phyloP scores from a whole-genome alignment of 2,797 vertebrate genomes.

The Psittacula derbiana region DNA sequence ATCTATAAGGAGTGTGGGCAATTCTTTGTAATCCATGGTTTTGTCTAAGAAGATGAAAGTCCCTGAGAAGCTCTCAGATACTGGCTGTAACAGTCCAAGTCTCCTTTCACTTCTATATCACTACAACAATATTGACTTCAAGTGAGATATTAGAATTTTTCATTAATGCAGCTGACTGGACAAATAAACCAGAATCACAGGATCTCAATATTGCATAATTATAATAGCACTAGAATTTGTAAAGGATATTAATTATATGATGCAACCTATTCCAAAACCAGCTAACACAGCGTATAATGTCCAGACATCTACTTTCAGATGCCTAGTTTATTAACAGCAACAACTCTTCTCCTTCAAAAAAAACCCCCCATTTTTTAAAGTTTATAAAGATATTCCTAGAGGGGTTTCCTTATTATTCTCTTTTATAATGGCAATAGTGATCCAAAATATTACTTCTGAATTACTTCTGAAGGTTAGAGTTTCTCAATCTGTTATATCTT shows the following conservation, averaged over 20 bases:
- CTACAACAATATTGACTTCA: not conserved
- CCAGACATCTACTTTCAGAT: not conserved
- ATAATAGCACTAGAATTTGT: not conserved
- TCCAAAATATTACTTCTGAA: not conserved
- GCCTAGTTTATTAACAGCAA: not conserved
- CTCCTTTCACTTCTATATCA: not conserved
- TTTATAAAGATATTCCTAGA: not conserved
- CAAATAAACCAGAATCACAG: not conserved
- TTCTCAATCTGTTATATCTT: not conserved
- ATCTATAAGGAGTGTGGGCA: not conserved
- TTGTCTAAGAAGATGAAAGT: not conserved
- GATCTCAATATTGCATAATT: not conserved
- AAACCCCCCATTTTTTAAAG: not conserved
- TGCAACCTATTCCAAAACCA: not conserved
- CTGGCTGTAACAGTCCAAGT: not conserved
- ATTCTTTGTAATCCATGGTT: not conserved
- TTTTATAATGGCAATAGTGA: not conserved
- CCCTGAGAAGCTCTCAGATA: not conserved
- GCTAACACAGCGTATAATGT: accelerated
- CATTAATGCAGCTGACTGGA: not conserved
- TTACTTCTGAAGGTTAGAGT: not conserved
- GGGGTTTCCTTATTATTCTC: not conserved
- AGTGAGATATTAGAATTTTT: not conserved
- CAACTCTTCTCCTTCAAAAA: not conserved
- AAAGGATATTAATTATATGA: not conserved